Percentiles rank a stretch among this genome's conserved stretches.
Conservation (phyloP, 2,113 vertebrate genomes). For the Mirounga angustirostris region DNA sequence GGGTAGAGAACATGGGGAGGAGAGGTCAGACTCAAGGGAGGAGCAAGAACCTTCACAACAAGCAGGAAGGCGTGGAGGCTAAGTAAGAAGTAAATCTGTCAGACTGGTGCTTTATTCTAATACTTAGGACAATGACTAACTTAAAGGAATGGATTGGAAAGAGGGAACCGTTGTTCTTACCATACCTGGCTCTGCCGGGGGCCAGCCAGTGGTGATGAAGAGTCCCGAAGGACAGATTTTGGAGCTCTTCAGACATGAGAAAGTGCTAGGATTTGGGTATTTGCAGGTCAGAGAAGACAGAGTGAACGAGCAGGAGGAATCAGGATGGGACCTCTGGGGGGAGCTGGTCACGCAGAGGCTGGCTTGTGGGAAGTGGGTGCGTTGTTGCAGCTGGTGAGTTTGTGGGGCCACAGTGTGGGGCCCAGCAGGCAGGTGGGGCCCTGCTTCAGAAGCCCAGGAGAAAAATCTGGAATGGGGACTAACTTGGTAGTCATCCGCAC, state of each 20-base stretch:
- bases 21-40: neutral
- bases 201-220: neutral
- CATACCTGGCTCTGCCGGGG: neutral
- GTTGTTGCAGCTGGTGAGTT: neutral
- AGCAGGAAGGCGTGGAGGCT: neutral
- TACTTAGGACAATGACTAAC: neutral
- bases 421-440: neutral
- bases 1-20: accelerated
- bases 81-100: neutral
- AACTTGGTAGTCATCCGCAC: neutral
- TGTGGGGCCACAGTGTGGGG: neutral
- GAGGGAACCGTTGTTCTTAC: neutral
- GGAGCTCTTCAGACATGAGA: neutral
- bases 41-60: neutral
- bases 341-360: neutral
- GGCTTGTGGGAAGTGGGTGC: neutral
- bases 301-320: neutral
- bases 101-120: neutral
- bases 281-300: neutral
- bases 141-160: neutral
- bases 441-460: neutral
- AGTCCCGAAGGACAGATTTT: neutral
- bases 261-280: neutral
- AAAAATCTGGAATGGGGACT: neutral
- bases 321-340: neutral